Evolutionary conservation across 2,888 invertebrate species (phyloP).

Genomic region (Drosophila seclusa): DNA sequence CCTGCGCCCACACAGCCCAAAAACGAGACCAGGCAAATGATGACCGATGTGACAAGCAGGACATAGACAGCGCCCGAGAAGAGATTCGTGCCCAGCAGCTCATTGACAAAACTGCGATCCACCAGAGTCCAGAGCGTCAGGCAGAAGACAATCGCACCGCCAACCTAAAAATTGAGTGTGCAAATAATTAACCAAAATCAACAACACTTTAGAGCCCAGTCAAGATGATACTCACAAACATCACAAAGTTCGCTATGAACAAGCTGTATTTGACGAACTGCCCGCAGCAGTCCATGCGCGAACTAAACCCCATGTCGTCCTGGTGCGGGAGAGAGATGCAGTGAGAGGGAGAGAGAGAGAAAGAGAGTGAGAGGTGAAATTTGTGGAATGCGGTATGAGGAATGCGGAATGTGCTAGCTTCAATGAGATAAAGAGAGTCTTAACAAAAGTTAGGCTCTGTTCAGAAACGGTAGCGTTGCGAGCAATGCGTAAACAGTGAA

Average conservation of each 20-base stretch:
- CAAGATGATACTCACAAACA: constrained; percentile 90
- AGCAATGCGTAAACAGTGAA: constrained; percentile 51
- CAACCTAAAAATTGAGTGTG: constrained; percentile 86
- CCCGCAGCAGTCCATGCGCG: constrained; percentile 95
- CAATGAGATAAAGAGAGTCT: constrained; percentile 9
- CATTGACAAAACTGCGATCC: constrained; percentile 93
- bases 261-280: constrained; percentile 94
- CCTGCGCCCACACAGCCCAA: constrained; percentile 97
- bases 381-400: neutral
- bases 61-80: constrained; percentile 94
- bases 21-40: constrained; percentile 93
- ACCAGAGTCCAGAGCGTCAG: constrained; percentile 94
- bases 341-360: constrained; percentile 1
- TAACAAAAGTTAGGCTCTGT: constrained; percentile 24
- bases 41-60: constrained; percentile 92
- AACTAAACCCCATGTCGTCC: constrained; percentile 89
- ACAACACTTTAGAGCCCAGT: neutral
- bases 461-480: constrained; percentile 33
- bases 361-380: neutral
- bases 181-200: neutral
- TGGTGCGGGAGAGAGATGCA: constrained; percentile 36
- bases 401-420: constrained; percentile 1
- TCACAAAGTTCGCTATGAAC: constrained; percentile 92
- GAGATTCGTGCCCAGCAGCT: constrained; percentile 93
- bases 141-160: constrained; percentile 91